Percentiles rank a stretch among this genome's conserved stretches.
phyloP scores from a whole-genome alignment of 2,113 vertebrate species.

The Dicaeum eximium region DNA sequence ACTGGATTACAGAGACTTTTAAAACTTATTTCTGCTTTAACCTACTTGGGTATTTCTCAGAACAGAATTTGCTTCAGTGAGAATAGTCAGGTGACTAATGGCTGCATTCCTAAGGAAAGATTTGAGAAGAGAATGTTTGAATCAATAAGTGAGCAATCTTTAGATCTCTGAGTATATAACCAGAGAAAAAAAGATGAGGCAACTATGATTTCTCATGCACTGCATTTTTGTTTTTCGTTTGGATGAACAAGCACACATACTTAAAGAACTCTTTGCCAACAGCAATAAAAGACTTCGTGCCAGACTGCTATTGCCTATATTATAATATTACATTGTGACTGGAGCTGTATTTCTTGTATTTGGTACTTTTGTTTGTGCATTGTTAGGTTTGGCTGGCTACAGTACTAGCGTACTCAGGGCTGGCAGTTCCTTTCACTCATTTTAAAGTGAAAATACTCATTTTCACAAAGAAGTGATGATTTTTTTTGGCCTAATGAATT shows the following conservation, averaged over 20 bases:
- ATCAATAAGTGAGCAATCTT: not conserved
- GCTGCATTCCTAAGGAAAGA: not conserved
- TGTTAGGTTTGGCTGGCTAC: constrained; percentile 5
- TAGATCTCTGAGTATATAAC: not conserved
- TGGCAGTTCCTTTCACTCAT: constrained; percentile 21
- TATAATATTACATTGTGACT: not conserved
- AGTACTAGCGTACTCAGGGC: not conserved
- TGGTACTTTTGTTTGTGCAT: not conserved
- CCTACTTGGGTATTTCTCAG: not conserved
- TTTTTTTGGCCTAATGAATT: not conserved
- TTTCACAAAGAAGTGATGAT: not conserved
- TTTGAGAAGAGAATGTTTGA: not conserved
- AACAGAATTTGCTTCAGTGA: not conserved
- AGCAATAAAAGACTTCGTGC: constrained; percentile 33
- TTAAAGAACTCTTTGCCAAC: constrained; percentile 15
- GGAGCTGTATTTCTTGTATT: not conserved
- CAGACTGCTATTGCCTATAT: constrained; percentile 15
- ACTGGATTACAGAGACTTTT: not conserved
- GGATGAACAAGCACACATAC: not conserved
- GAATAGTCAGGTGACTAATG: not conserved
- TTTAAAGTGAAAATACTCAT: not conserved
- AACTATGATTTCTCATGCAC: not conserved
- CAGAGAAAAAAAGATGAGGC: not conserved
- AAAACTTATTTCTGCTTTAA: not conserved
- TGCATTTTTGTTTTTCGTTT: constrained; percentile 7